phyloP scores from a whole-genome alignment of 2,888 invertebrate species.

The Microctonus hyperodae region DNA sequence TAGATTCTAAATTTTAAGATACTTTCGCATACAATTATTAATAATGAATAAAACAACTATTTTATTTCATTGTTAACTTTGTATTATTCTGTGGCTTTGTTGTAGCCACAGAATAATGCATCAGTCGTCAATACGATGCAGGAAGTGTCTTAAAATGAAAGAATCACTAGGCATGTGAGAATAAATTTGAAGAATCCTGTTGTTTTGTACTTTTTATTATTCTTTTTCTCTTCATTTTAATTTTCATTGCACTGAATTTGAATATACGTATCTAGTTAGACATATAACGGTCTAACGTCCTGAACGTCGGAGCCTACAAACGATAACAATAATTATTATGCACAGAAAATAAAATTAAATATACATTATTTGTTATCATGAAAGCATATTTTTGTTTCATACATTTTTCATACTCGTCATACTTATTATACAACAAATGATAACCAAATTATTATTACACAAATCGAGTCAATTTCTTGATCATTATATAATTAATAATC shows the following conservation, averaged over 20 bases:
- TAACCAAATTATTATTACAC: not conserved
- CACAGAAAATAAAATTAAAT: not conserved
- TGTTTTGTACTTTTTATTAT: not conserved
- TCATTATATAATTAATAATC: too few relatives aligned
- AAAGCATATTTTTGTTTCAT: not conserved
- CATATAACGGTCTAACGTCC: not conserved
- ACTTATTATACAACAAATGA: too few relatives aligned
- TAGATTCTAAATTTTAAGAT: not conserved
- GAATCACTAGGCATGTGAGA: slow-evolving; percentile 35
- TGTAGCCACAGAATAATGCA: not conserved
- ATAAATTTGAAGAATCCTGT: slow-evolving; percentile 1
- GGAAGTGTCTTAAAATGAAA: slow-evolving; percentile 28
- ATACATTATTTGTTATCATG: not conserved
- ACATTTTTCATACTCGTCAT: not conserved
- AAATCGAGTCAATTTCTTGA: too few relatives aligned
- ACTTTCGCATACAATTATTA: not conserved
- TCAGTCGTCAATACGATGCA: not conserved
- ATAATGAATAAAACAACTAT: too few relatives aligned
- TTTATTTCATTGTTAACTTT: not conserved
- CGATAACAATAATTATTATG: slow-evolving; percentile 3
- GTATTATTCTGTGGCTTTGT: not conserved
- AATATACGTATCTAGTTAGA: not conserved
- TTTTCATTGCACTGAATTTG: slow-evolving; percentile 1
- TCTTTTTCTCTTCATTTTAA: slow-evolving; percentile 1
- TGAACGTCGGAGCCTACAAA: slow-evolving; percentile 22